phyloP scores from a whole-genome alignment of 2,888 invertebrate species.

The Lasioglossum villosulum region DNA sequence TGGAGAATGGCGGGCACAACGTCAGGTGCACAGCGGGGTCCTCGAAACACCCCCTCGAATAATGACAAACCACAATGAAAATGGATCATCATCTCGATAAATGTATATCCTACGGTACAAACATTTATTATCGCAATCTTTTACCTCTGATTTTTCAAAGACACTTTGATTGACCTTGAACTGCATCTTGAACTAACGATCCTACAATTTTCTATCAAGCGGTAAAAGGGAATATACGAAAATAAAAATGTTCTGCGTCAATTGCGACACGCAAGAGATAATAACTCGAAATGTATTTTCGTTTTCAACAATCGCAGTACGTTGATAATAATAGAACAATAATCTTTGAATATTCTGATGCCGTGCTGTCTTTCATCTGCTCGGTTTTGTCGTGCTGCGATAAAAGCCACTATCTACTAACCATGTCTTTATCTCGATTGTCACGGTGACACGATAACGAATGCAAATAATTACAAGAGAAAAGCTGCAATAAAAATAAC shows the following conservation, averaged over 20 bases:
- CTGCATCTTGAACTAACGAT: slow-evolving; percentile 9
- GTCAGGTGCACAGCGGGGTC: slow-evolving; percentile 34
- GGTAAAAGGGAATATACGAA: not conserved
- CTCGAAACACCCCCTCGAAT: slow-evolving; percentile 17
- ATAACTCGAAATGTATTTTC: not conserved
- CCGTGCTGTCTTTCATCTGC: not conserved
- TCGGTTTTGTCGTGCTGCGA: not conserved
- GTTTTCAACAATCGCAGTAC: not conserved
- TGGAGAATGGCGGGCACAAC: slow-evolving; percentile 32
- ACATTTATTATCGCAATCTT: not conserved
- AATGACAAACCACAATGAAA: slow-evolving; percentile 2
- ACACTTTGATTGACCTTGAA: not conserved
- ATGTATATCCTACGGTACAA: not conserved
- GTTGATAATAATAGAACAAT: not conserved
- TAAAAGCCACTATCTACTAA: not conserved
- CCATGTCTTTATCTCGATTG: not conserved
- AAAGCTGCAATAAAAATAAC: not conserved
- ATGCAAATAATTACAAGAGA: slow-evolving; percentile 1
- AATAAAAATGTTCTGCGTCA: not conserved
- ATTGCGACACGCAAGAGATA: not conserved
- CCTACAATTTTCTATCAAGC: not conserved
- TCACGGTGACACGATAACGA: not conserved
- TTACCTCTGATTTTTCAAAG: not conserved
- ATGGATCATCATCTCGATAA: not conserved
- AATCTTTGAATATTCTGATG: not conserved